Percentiles rank a stretch among this genome's conserved stretches.
These are phyloP conservation scores for Patella vulgata DNA, from an alignment of 1,140 invertebrate species.

Conservation along the genomic window DNA sequence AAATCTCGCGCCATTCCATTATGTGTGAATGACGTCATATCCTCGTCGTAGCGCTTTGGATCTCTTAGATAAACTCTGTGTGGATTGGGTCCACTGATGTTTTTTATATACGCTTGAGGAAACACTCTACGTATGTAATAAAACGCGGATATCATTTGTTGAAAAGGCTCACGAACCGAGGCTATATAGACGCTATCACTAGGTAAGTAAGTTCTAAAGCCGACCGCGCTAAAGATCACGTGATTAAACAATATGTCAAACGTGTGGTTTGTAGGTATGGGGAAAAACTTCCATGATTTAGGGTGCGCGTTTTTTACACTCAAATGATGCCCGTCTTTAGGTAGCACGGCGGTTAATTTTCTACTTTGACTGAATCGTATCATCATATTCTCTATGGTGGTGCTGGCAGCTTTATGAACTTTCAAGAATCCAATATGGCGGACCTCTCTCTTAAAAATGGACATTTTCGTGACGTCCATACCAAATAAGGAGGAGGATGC, in stretches of 20 bases:
- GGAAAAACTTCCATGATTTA: not conserved
- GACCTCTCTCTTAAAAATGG: too few relatives aligned
- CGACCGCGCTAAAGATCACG: conserved; percentile 32
- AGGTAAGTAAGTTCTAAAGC: conserved; percentile 29
- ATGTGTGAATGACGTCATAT: conserved; percentile 4
- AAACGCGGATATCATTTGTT: conserved; percentile 41
- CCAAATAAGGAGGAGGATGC: too few relatives aligned
- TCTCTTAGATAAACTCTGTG: too few relatives aligned
- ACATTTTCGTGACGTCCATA: too few relatives aligned
- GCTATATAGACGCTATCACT: conserved; percentile 39
- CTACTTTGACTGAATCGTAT: conserved; percentile 67
- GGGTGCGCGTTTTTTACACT: not conserved
- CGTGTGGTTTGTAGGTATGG: not conserved
- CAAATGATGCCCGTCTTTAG: conserved; percentile 30
- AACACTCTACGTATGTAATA: conserved; percentile 30
- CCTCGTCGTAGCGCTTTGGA: too few relatives aligned
- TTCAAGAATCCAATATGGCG: conserved; percentile 43
- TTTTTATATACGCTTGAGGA: too few relatives aligned
- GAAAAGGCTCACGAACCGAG: conserved; percentile 40
- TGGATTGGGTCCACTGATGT: too few relatives aligned
- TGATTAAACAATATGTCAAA: conserved; percentile 41
- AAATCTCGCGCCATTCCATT: conserved; percentile 28
- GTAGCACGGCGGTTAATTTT: conserved; percentile 68
- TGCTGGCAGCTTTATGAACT: conserved; percentile 69
- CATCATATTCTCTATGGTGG: conserved; percentile 69